Percentiles rank a stretch among this genome's conserved stretches.
Evolutionary conservation across 2,888 invertebrate genomes (phyloP).

Genomic region (Drymonia ruficornis): DNA sequence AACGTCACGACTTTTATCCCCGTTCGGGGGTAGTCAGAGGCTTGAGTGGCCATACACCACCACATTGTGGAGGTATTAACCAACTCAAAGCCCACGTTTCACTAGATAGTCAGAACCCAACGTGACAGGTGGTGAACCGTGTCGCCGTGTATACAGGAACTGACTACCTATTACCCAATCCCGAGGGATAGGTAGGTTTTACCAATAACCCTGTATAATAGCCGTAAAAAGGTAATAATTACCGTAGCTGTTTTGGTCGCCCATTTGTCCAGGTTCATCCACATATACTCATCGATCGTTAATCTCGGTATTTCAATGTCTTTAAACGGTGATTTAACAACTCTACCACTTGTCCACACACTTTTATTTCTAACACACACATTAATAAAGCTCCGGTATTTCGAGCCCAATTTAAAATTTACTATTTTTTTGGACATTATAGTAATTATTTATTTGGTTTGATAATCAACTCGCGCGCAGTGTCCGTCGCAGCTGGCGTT

Average conservation of each 20-base stretch:
- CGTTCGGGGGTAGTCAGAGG: too few relatives aligned
- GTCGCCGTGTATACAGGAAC: too few relatives aligned
- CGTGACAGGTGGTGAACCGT: too few relatives aligned
- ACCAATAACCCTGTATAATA: too few relatives aligned
- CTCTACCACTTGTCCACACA: slow-evolving; percentile 51
- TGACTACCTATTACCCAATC: too few relatives aligned
- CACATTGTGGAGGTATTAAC: too few relatives aligned
- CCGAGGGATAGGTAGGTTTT: too few relatives aligned
- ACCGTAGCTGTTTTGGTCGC: slow-evolving; percentile 83
- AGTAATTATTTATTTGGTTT: neutral
- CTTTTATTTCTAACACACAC: slow-evolving; percentile 36
- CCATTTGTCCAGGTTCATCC: slow-evolving; percentile 85
- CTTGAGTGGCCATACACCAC: too few relatives aligned
- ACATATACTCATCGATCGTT: slow-evolving; percentile 84
- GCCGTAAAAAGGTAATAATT: slow-evolving; percentile 4
- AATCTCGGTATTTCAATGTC: slow-evolving; percentile 74
- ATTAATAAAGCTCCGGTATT: slow-evolving; percentile 21
- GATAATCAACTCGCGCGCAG: neutral
- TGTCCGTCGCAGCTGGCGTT: neutral
- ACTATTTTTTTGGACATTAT: slow-evolving; percentile 26
- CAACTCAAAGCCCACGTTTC: too few relatives aligned
- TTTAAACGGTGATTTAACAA: slow-evolving; percentile 71
- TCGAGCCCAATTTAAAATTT: slow-evolving; percentile 22
- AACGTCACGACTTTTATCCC: too few relatives aligned
- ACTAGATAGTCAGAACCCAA: too few relatives aligned